Conservation (phyloP, 2,113 vertebrate species). For the Chloropsis hardwickii region DNA sequence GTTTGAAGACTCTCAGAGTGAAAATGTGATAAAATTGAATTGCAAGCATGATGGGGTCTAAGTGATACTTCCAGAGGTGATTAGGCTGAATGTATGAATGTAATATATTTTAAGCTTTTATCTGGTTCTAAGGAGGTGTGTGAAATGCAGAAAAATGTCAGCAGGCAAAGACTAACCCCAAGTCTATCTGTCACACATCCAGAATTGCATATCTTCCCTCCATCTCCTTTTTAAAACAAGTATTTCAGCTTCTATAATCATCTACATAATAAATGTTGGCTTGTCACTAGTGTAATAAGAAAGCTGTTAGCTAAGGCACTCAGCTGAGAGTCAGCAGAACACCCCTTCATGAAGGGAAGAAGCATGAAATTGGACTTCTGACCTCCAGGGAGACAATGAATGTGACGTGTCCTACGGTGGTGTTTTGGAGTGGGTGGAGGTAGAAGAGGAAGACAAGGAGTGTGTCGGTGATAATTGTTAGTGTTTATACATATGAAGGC, state of each 20-base stretch:
- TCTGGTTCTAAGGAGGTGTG: neutral
- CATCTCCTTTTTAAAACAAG: neutral
- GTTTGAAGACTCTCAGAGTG: neutral
- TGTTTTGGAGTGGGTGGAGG: neutral
- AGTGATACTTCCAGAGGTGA: neutral
- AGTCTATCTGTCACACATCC: neutral
- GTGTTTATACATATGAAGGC: neutral
- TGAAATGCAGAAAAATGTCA: neutral
- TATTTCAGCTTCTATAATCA: neutral
- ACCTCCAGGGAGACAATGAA: neutral
- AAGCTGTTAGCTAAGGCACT: neutral
- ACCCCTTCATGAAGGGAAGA: neutral
- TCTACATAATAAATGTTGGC: neutral
- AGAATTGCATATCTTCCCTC: neutral
- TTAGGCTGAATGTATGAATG: neutral
- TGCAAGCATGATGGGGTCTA: neutral
- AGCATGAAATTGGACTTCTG: neutral
- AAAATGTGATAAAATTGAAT: neutral
- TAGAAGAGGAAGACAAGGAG: neutral
- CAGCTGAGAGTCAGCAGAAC: neutral
- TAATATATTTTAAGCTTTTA: neutral
- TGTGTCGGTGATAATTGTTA: neutral
- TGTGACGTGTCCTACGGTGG: accelerated
- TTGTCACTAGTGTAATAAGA: neutral
- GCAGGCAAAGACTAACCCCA: neutral